Evolutionary conservation across 1,140 invertebrate species (phyloP).

Genomic region (Euwallacea similis): DNA sequence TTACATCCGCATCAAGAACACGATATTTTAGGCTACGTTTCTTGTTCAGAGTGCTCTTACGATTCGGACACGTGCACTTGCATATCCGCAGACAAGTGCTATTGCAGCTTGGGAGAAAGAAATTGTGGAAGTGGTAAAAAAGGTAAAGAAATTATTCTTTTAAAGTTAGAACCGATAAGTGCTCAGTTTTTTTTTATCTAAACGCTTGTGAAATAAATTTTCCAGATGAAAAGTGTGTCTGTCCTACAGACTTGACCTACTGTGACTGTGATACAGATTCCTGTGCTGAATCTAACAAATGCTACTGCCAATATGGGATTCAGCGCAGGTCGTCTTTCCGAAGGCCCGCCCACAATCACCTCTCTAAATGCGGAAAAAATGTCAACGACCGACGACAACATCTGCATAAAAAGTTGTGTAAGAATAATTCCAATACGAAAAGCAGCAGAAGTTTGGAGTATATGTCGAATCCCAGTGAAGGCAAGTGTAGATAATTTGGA

Average conservation of each 20-base stretch:
- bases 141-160: neutral
- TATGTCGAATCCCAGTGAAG: conserved; percentile 53
- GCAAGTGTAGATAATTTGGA: neutral
- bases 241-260: conserved; percentile 60
- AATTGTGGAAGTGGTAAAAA: conserved; percentile 17
- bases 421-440: conserved; percentile 54
- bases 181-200: conserved; percentile 39
- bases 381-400: conserved; percentile 55
- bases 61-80: conserved; percentile 80
- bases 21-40: conserved; percentile 66
- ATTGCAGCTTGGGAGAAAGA: conserved; percentile 64
- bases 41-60: conserved; percentile 82
- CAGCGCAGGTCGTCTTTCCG: conserved; percentile 42
- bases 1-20: neutral
- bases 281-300: conserved; percentile 85
- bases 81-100: conserved; percentile 73
- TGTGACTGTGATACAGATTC: conserved; percentile 83
- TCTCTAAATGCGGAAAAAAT: conserved; percentile 56
- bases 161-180: conserved; percentile 39
- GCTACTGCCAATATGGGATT: conserved; percentile 72
- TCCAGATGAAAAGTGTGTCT: conserved; percentile 68
- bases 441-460: conserved; percentile 63
- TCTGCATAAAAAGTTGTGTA: conserved; percentile 51
- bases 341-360: conserved; percentile 1
- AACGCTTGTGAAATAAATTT: conserved; percentile 23